phyloP scores from a whole-genome alignment of 2,888 invertebrate species.

The Lochmaea capreae region DNA sequence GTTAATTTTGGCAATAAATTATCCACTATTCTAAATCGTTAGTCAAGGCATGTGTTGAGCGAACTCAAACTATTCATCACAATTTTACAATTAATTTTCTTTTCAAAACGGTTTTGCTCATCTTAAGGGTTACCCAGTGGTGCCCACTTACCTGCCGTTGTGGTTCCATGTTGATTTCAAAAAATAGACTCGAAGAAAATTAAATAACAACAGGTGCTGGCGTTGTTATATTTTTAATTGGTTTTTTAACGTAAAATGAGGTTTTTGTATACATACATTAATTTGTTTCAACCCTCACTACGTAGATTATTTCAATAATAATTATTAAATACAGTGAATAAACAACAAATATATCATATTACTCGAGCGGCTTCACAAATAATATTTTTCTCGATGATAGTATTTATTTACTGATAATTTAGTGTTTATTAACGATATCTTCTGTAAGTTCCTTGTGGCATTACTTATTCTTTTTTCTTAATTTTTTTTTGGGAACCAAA shows the following conservation, averaged over 20 bases:
- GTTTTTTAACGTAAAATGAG: background rate
- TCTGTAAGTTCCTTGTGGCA: too few species aligned
- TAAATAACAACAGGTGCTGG: constrained; percentile 9
- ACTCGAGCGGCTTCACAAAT: too few species aligned
- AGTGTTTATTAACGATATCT: too few species aligned
- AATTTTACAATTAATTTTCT: constrained; percentile 1
- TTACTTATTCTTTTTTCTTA: too few species aligned
- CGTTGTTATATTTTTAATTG: constrained; percentile 9
- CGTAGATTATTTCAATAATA: too few species aligned
- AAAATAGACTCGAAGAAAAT: constrained; percentile 8
- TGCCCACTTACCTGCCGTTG: constrained; percentile 13
- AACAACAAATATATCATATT: background rate
- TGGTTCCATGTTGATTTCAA: constrained; percentile 1
- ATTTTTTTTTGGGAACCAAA: too few species aligned
- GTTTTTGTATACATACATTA: background rate
- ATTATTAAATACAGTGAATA: background rate
- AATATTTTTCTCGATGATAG: too few species aligned
- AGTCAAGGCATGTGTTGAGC: constrained; percentile 17
- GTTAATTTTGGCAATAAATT: constrained; percentile 13
- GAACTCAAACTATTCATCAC: constrained; percentile 14
- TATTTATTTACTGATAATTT: too few species aligned
- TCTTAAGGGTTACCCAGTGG: constrained; percentile 10
- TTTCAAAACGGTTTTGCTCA: constrained; percentile 6
- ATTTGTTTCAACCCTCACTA: background rate
- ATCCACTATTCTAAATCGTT: constrained; percentile 8